Evolutionary conservation across 2,888 invertebrate species (phyloP).

Genomic region (Rhamnusium bicolor): DNA sequence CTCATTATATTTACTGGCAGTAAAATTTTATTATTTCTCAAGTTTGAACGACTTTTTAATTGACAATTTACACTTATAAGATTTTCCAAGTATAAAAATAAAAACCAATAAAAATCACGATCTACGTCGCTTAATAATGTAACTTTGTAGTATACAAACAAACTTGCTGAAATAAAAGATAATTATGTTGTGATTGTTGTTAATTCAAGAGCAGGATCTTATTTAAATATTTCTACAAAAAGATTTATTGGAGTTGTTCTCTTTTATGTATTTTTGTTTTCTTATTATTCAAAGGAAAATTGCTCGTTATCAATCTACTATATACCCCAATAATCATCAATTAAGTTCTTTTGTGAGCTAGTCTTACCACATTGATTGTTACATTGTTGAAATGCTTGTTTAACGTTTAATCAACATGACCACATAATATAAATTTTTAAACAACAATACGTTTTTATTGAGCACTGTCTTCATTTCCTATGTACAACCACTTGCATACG

Average conservation of each 20-base stretch:
- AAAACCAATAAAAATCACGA: constrained; percentile 26
- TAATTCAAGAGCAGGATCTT: not conserved
- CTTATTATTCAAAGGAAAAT: not conserved
- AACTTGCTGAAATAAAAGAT: constrained; percentile 5
- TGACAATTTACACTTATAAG: constrained; percentile 29
- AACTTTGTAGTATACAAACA: constrained; percentile 24
- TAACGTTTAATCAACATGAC: no score
- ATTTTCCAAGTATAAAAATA: constrained; percentile 7
- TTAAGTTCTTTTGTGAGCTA: no score
- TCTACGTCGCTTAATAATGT: constrained; percentile 17
- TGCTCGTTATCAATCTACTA: no score
- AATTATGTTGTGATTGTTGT: constrained; percentile 12
- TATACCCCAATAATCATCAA: no score
- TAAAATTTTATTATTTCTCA: constrained; percentile 24
- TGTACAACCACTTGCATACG: no score
- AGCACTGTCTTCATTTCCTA: no score
- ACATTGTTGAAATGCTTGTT: no score
- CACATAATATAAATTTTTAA: no score
- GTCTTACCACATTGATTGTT: no score
- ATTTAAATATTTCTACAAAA: not conserved
- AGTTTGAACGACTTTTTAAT: constrained; percentile 27
- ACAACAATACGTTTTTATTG: no score
- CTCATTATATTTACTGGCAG: constrained; percentile 8
- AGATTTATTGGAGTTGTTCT: not conserved
- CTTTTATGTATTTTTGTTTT: not conserved